Conservation (phyloP, 1,140 invertebrate species). For the Eupristina koningsbergeri region DNA sequence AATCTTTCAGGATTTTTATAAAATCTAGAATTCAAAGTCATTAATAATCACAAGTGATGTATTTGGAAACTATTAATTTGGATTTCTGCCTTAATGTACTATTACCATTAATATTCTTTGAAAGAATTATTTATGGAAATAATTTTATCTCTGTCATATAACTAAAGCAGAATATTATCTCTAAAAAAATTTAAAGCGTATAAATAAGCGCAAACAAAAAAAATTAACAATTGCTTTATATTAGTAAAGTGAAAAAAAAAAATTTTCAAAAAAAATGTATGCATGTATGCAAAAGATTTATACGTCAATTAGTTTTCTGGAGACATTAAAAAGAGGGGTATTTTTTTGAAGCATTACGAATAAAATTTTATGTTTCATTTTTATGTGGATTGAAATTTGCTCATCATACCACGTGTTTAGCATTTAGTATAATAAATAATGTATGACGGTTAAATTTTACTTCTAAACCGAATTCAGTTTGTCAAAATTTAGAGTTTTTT, state of each 20-base stretch:
- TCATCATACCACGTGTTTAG: too few relatives aligned
- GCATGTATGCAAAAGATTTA: not conserved
- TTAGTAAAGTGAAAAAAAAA: too few relatives aligned
- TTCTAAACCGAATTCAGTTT: not conserved
- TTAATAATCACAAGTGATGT: not conserved
- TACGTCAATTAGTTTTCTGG: not conserved
- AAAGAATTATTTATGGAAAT: too few relatives aligned
- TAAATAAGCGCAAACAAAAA: not conserved
- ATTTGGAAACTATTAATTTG: not conserved
- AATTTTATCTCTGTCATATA: too few relatives aligned
- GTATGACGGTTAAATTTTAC: not conserved
- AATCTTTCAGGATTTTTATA: not conserved
- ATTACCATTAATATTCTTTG: too few relatives aligned
- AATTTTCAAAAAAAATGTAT: too few relatives aligned
- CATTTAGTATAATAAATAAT: not conserved
- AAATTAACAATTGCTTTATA: not conserved
- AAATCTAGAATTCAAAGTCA: not conserved
- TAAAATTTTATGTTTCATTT: not conserved
- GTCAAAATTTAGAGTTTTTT: slow-evolving; percentile 1
- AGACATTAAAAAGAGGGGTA: not conserved
- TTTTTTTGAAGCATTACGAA: not conserved
- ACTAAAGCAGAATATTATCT: not conserved
- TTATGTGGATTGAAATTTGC: not conserved
- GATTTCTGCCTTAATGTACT: not conserved
- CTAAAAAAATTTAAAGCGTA: not conserved